Base-by-base conservation (phyloP, 2,888 invertebrate species). In the Metalampra italica region DNA sequence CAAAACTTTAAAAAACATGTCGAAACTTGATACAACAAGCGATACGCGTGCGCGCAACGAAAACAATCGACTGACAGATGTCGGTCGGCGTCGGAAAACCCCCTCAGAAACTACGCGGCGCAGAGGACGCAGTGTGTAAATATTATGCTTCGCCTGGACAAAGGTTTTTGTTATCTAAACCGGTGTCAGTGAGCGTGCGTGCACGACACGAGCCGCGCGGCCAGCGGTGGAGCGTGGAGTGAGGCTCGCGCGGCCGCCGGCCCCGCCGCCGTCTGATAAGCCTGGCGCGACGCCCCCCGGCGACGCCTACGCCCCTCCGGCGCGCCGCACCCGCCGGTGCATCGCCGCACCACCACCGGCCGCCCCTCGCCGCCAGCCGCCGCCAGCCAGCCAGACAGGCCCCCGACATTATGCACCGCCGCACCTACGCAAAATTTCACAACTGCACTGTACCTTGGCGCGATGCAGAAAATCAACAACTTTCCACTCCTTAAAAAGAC, bases 261-360 rank as follows among this genome's bases (percentile, higher is more conserved):
- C 87, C 84, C 87, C 86, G 84, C 87, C 82, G 79, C 82, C 81
- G 88, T 78, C 85, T 87, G 88, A 88, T 88, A 88, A 88, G 88
- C 81, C 87, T 82, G 87, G 82, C 85, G 87, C 85, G 88, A 86
- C 88, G 88, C 88, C 88, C 87, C 87, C 84, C 83, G 87, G 82
- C 83, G 86, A 83, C 86, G 87, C 87, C 88, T 85, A 84, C 86
- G 87, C 85, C 88, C 85, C 22, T 22, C 22, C 22, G 22, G 22
- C 86, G 80, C 85, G 78, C 80, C 82, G 75, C 81, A 80, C 77
- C 82, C 73, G n/a, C 82, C 22, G 22, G 22, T 22, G 22, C 22
- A 22, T 56, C 71, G 70, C 75, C 66, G 66, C 78, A 75, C 75
- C 81, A 13, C 84, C 82, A 73, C 82, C 81, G 71, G 73, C 71